Conservation (phyloP, 2,888 invertebrate genomes). For the Lysandra coridon region DNA sequence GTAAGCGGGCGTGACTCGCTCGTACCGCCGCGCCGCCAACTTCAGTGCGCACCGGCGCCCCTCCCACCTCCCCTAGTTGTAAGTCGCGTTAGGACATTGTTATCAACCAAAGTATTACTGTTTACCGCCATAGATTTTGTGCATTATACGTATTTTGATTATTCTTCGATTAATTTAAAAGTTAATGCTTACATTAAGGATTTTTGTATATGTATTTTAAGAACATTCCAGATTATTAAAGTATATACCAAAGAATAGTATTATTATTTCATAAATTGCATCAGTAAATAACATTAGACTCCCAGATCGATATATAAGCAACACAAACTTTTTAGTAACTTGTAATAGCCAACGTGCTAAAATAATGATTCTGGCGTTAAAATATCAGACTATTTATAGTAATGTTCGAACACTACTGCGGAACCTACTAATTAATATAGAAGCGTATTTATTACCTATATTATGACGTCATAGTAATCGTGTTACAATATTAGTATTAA, state of each 20-base stretch:
- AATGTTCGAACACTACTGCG: too few species aligned
- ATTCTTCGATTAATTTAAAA: constrained; percentile 47
- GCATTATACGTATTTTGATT: constrained; percentile 37
- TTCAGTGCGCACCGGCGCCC: background rate
- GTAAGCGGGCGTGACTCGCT: background rate
- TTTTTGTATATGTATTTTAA: constrained; percentile 60
- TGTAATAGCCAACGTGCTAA: too few species aligned
- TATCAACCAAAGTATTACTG: constrained; percentile 63
- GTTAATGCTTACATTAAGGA: constrained; percentile 51
- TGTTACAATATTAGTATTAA: too few species aligned
- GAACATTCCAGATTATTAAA: constrained; percentile 71
- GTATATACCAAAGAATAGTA: constrained; percentile 58
- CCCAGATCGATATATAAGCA: background rate
- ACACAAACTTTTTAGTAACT: too few species aligned
- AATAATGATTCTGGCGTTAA: too few species aligned
- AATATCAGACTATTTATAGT: too few species aligned
- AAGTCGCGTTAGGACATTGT: constrained; percentile 35
- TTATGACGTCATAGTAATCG: too few species aligned
- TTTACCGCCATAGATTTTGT: constrained; percentile 58
- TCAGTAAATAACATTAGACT: background rate
- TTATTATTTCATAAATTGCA: constrained; percentile 43
- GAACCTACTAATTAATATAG: too few species aligned
- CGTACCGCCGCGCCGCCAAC: background rate
- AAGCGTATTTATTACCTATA: too few species aligned
- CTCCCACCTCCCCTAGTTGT: constrained; percentile 26